Base-by-base conservation (phyloP, 2,113 vertebrate species). In the Poeciliopsis retropinna region DNA sequence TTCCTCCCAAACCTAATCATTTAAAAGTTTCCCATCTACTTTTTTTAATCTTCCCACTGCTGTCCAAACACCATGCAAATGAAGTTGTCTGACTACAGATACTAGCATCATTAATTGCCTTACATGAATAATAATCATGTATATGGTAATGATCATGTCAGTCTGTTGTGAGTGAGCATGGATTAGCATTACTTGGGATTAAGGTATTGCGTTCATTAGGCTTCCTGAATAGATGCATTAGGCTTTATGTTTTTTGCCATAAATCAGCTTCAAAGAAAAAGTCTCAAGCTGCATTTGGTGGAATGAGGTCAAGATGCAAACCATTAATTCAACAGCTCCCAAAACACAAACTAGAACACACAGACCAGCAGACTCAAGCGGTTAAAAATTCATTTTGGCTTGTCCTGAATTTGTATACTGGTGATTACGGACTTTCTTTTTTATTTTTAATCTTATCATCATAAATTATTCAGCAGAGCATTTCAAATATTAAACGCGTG, bases 401-500 rank as follows among this genome's bases (percentile, higher is more conserved):
- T 93, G 93, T 94, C 92, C 93, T 93, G 90, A 89, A 94, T 95
- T 91, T 94, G 88, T 94, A 89, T 94, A 89, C 85, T 91, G 84
- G 87, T 94, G 90, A 94, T 91, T 92, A 92, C 89, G 74, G 86
- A 83, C 84, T 88, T 88, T 62, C 73, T 77, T 68, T 82, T 82
- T 90, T 83, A 87, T 87, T 90, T 94, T 92, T 92, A 92, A 94
- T 93, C 91, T 90, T 69, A n/a, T 70, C 80, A 65, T 88, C 79
- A 92, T 95, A 81, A 81, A 94, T 94, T 92, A 94, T 94, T 93
- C 78, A 94, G 91, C 64, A 67, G 63, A 60, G 86, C 87, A 87
- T 94, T 93, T 94, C 88, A 94, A 94, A 94, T 94, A 94, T 94
- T 94, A 91, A 95, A 94, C 54, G 70, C 72, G 77, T 94, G 90